phyloP scores from a whole-genome alignment of 1,140 invertebrate species.

The Phocides pigmalion region DNA sequence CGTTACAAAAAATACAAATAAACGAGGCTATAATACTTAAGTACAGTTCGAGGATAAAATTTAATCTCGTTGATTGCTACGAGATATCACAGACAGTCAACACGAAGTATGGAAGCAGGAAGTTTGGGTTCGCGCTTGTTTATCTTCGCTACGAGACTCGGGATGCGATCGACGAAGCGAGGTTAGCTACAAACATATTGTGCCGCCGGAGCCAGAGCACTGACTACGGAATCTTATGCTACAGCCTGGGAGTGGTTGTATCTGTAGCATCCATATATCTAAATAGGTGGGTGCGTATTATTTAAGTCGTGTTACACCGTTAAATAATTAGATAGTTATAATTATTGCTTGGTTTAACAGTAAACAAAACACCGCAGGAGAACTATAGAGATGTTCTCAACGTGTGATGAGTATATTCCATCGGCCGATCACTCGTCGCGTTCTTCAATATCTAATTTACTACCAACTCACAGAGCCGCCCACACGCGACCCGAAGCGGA shows the following conservation, averaged over 20 bases:
- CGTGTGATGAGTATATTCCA: background rate
- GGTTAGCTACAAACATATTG: too few species aligned
- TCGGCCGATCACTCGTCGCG: background rate
- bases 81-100: conserved; percentile 19
- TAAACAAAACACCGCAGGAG: too few species aligned
- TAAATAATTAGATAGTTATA: too few species aligned
- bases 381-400: too few species aligned
- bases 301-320: too few species aligned
- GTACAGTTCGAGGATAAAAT: conserved; percentile 10
- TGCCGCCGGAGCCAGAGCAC: too few species aligned
- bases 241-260: too few species aligned
- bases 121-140: conserved; percentile 17
- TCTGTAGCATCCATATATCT: too few species aligned
- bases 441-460: conserved; percentile 10
- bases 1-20: too few species aligned
- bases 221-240: too few species aligned
- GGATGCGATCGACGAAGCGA: background rate
- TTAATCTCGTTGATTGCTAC: conserved; percentile 15
- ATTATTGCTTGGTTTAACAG: too few species aligned
- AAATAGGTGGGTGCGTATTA: too few species aligned
- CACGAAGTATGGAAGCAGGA: conserved; percentile 7
- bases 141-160: conserved; percentile 6
- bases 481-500: conserved; percentile 3
- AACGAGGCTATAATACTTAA: background rate
- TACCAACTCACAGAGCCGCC: conserved; percentile 5